Base-by-base conservation (phyloP, 2,888 invertebrate genomes). In the Oligia fasciuncula region DNA sequence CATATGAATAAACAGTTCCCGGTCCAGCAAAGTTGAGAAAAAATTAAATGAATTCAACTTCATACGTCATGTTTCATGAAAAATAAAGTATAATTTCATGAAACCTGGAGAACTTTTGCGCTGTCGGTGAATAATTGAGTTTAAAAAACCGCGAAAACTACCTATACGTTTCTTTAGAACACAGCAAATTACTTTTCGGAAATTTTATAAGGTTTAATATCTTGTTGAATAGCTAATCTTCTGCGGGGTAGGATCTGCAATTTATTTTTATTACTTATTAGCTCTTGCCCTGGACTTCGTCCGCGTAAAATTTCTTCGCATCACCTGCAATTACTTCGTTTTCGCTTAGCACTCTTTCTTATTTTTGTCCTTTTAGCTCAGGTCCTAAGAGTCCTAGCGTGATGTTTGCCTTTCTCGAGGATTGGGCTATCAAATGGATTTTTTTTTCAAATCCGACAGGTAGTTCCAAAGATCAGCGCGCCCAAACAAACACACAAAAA, bases 101-200 rank as follows among this genome's bases (percentile, higher is more conserved):
- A 49, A 49, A 40, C 23, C n/a, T 9, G 17, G n/a, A 60, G 49
- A 68, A 63, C 11, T 65, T 80, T 63, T 40, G 4, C 46, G 23
- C 5, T 70, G n/a, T 62, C 35, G 0, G 69, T 78, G 17, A 66
- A 79, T 49, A 83, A 54, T 63, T 63, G n/a, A 82, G 54, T 63
- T 63, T 17, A 23, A 57, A 29, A 23, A 65, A n/a, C 29, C 9
- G 9, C 4, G 17, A n/a, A 62, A 79, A 46, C 11, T n/a, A 54
- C 29, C 11, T n/a, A 51, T 35, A 11, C 35, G 1, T 80, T 78
- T 49, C 23, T 17, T 49, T 76, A 40, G 6, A 19, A 62, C 6
- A 76, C 29, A 77, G 35, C n/a, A 62, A 49, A 14, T 49, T 77
- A 9, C 0, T 76, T 57, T 5, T 6, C 9, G n/a, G 17, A 2